Evolutionary conservation across 2,888 invertebrate genomes (phyloP).

Genomic region (Lordiphosa andalusiaca): DNA sequence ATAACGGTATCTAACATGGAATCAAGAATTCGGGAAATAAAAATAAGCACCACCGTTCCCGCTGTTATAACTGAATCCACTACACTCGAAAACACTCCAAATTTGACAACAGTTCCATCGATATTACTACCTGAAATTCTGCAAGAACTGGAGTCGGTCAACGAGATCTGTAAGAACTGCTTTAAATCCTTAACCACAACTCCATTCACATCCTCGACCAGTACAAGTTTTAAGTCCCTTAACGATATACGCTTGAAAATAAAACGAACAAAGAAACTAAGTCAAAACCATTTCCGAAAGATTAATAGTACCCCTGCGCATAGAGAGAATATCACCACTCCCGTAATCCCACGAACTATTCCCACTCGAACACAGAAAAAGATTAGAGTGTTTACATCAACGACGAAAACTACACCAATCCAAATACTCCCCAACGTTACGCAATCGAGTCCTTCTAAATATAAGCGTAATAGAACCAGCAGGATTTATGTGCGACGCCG

Average conservation of each 20-base stretch:
- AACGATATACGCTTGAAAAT: constrained; percentile 4
- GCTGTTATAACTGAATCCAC: constrained; percentile 13
- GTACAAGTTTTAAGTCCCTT: neutral
- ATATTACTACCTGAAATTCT: neutral
- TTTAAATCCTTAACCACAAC: neutral
- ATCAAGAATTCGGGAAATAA: constrained; percentile 5
- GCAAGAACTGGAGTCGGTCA: neutral
- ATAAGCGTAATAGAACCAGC: constrained; percentile 25
- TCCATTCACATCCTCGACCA: neutral
- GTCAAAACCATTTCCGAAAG: neutral
- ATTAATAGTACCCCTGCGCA: constrained; percentile 1
- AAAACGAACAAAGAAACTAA: neutral
- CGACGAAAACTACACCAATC: constrained; percentile 20
- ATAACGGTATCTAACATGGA: constrained; percentile 3
- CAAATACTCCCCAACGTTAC: constrained; percentile 14
- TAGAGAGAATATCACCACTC: neutral
- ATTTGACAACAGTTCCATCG: constrained; percentile 19
- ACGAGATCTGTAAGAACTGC: constrained; percentile 5
- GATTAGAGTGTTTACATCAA: constrained; percentile 16
- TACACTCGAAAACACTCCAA: constrained; percentile 10
- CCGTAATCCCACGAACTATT: constrained; percentile 3
- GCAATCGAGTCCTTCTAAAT: neutral
- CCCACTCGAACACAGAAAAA: constrained; percentile 22
- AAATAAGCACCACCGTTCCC: constrained; percentile 8
- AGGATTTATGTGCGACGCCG: constrained; percentile 25